phyloP scores from a whole-genome alignment of 2,888 invertebrate species.

The Dynastes grantii region DNA sequence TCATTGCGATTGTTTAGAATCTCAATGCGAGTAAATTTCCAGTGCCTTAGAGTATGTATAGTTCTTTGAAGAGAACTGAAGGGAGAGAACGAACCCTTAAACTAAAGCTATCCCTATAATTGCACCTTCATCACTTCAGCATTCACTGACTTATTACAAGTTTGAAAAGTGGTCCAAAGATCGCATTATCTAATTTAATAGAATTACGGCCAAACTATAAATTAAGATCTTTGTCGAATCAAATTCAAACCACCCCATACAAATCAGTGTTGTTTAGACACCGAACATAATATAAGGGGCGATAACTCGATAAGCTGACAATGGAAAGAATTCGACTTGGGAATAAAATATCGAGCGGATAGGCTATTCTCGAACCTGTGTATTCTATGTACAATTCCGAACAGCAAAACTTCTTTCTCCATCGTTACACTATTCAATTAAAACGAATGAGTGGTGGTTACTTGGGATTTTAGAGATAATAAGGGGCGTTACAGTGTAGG shows the following conservation, averaged over 20 bases:
- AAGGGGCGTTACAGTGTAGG: slow-evolving; percentile 62
- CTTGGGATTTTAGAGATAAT: slow-evolving; percentile 65
- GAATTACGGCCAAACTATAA: slow-evolving; percentile 58
- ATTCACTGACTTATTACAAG: slow-evolving; percentile 46
- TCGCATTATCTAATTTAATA: slow-evolving; percentile 52
- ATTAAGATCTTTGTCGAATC: slow-evolving; percentile 65
- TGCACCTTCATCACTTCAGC: slow-evolving; percentile 42
- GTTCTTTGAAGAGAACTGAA: neutral
- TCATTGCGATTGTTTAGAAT: too few species aligned
- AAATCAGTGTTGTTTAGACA: slow-evolving; percentile 67
- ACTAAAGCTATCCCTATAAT: slow-evolving; percentile 34
- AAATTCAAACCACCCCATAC: slow-evolving; percentile 63
- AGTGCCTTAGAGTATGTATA: neutral
- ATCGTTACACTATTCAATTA: slow-evolving; percentile 64
- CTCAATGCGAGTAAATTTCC: neutral
- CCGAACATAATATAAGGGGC: slow-evolving; percentile 67
- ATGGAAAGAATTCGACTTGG: slow-evolving; percentile 61
- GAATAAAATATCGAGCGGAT: slow-evolving; percentile 59
- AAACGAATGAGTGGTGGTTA: slow-evolving; percentile 67
- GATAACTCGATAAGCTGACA: slow-evolving; percentile 68
- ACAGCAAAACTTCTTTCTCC: slow-evolving; percentile 58
- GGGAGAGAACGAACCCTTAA: slow-evolving; percentile 15
- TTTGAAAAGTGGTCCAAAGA: slow-evolving; percentile 45
- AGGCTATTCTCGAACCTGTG: slow-evolving; percentile 36
- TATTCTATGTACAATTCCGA: slow-evolving; percentile 39